phyloP scores from a whole-genome alignment of 92 coral and sea anemone genomes.

The Siderastrea siderea region DNA sequence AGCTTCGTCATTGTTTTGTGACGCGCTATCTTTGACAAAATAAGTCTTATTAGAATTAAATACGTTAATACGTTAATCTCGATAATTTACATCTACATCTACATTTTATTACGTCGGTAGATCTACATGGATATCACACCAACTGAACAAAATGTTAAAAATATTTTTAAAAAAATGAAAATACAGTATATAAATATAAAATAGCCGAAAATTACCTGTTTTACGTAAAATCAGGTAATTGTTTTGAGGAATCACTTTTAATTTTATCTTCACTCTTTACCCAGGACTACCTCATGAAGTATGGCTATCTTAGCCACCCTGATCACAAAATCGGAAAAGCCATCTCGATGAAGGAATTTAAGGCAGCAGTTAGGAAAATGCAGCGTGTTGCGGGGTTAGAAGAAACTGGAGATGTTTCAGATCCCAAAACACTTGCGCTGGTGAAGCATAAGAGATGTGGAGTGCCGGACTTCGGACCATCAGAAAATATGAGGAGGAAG shows the following conservation, averaged over 20 bases:
- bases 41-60: too few relatives aligned
- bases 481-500: constrained; percentile 82
- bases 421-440: constrained; percentile 74
- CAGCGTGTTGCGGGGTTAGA: constrained; percentile 81
- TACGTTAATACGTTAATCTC: too few relatives aligned
- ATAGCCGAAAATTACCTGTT: too few relatives aligned
- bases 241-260: background rate
- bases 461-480: constrained; percentile 86
- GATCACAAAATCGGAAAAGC: constrained; percentile 81
- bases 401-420: constrained; percentile 79
- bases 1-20: too few relatives aligned
- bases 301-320: constrained; percentile 78
- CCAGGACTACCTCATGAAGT: constrained; percentile 82
- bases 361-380: constrained; percentile 65
- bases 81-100: too few relatives aligned
- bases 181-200: too few relatives aligned
- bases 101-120: too few relatives aligned
- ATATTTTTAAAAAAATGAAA: too few relatives aligned
- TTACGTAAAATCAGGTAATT: too few relatives aligned
- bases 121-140: too few relatives aligned
- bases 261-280: background rate
- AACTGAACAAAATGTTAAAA: too few relatives aligned
- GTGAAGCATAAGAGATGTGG: constrained; percentile 85
- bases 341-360: constrained; percentile 68
- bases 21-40: too few relatives aligned